Percentiles rank a stretch among this genome's conserved stretches.
Conservation (phyloP, 2,888 invertebrate species). For the Tachystola acroxantha region DNA sequence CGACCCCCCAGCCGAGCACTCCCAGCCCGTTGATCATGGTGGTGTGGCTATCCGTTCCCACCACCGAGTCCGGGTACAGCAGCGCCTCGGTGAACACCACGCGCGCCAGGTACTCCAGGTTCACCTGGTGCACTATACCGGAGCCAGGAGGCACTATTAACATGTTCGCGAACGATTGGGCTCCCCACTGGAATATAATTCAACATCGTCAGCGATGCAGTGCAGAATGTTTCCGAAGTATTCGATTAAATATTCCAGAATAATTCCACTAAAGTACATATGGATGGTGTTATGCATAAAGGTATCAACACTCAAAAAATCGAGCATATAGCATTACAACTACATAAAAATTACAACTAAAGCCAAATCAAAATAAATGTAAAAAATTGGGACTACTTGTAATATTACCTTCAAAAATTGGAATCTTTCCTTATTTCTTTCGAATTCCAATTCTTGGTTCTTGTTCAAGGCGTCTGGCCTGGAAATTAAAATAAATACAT, state of each 20-base stretch:
- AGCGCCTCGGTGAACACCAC: slow-evolving; percentile 88
- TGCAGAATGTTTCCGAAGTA: too few species aligned
- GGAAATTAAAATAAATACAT: too few species aligned
- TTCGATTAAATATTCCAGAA: too few species aligned
- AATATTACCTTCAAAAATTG: slow-evolving; percentile 95
- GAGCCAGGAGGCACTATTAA: slow-evolving; percentile 98
- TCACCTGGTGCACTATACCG: slow-evolving; percentile 99
- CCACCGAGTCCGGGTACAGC: slow-evolving; percentile 93
- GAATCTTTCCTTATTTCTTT: slow-evolving; percentile 96
- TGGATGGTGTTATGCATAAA: too few species aligned
- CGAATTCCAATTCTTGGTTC: slow-evolving; percentile 97
- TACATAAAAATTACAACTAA: too few species aligned
- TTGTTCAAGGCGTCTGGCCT: slow-evolving; percentile 92
- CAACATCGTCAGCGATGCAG: too few species aligned
- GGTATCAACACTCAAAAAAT: too few species aligned
- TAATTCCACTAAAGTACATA: too few species aligned
- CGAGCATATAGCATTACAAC: too few species aligned
- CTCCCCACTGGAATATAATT: slow-evolving; percentile 89
- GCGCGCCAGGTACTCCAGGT: slow-evolving; percentile 90
- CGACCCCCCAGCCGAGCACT: slow-evolving; percentile 97
- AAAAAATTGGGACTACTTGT: too few species aligned
- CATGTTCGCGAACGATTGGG: slow-evolving; percentile 96
- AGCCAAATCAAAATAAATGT: too few species aligned
- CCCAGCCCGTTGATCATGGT: slow-evolving; percentile 99
- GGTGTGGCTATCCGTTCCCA: slow-evolving; percentile 99